These are phyloP conservation scores for Pasiphila rectangulata DNA, from an alignment of 2,888 invertebrate species.

Conservation along the genomic window DNA sequence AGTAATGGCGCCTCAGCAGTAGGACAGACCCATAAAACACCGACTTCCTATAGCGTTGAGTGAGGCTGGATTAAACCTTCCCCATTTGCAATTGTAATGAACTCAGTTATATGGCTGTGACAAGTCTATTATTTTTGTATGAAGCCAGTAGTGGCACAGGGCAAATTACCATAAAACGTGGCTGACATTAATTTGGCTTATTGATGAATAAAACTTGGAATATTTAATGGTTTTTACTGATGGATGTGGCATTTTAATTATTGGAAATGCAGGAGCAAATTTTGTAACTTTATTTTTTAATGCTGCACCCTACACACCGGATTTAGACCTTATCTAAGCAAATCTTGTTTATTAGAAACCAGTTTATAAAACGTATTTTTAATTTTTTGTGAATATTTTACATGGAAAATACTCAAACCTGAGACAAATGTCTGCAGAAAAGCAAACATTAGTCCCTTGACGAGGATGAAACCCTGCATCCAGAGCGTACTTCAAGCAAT, in stretches of 20 bases:
- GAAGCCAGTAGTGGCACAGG: slow-evolving; percentile 42
- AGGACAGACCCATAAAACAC: slow-evolving; percentile 25
- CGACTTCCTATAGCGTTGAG: slow-evolving; percentile 36
- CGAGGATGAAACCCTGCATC: too few species aligned
- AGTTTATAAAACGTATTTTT: too few species aligned
- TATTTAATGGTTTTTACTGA: not conserved
- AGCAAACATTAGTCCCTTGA: too few species aligned
- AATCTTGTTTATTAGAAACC: too few species aligned
- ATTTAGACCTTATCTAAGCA: too few species aligned
- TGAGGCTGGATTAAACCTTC: slow-evolving; percentile 32
- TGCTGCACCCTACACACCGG: too few species aligned
- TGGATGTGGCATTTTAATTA: slow-evolving; percentile 27
- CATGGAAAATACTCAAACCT: too few species aligned
- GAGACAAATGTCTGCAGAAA: too few species aligned
- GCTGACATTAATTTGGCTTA: slow-evolving; percentile 56
- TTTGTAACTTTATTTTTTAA: too few species aligned
- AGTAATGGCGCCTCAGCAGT: not conserved
- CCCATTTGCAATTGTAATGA: slow-evolving; percentile 60
- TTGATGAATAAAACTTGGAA: slow-evolving; percentile 42
- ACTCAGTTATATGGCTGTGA: slow-evolving; percentile 47
- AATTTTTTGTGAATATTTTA: too few species aligned
- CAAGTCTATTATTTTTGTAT: slow-evolving; percentile 59
- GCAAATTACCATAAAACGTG: slow-evolving; percentile 56
- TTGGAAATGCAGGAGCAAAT: not conserved
- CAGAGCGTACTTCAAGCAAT: too few species aligned